Base-by-base conservation (phyloP, 2,888 invertebrate species). In the Dendrolimus houi region DNA sequence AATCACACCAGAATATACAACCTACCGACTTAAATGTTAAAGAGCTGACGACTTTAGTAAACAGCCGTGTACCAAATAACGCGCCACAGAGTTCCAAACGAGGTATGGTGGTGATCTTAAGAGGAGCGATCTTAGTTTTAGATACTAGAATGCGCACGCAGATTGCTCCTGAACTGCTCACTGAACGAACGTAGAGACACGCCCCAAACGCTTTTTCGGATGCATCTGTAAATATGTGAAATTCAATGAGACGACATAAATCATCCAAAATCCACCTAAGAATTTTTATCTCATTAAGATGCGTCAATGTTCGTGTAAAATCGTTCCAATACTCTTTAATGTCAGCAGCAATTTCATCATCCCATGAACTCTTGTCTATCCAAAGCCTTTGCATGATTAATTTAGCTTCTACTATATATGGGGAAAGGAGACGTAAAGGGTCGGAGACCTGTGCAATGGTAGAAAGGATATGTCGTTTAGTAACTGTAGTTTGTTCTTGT, bases 51-150 rank as follows among this genome's bases (percentile, higher is more conserved):
- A 67, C 55, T 52, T 65, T 68, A 6, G 29, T 41, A 47, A 58
- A 62, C 13, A 73, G 57, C 54, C 63, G 59, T 53, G 57, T 56
- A n/a, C 61, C 64, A 9, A 68, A 7, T 9, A 70, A 53, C 0
- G 66, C 64, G 8, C 60, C 71, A 17, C 67, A 69, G 9, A 75
- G 55, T 52, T 74, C 74, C 2, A 74, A 58, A 8, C 67, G 41
- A 57, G 66, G 67, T 41, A 66, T 64, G 0, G 64, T 69, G 2
- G 61, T 61, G 0, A 64, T 61, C 10, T 64, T 66, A 12, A 66
- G 52, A 0, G 66, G 64, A 7, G 66, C 64, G 1, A 69, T 62
- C 8, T 57, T 53, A 17, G 57, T 62, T 53, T 68, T 67, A 1
- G 69, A 62, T 9, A 55, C 40, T 10, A 69, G 55, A 8, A 69